Conservation (phyloP, 2,113 vertebrate genomes). For the Pituophis catenifer region DNA sequence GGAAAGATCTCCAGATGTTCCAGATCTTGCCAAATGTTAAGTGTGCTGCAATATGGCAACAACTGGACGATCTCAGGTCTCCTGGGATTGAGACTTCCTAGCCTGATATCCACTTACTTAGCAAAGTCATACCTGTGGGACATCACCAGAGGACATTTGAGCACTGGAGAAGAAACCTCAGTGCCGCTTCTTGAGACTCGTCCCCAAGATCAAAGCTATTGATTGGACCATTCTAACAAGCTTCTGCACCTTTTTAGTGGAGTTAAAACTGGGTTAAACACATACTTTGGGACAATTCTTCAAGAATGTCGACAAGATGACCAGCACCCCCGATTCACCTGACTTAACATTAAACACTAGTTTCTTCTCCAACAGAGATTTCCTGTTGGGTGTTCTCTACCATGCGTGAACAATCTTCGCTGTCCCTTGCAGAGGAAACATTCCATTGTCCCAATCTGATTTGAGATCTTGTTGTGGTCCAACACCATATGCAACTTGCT, state of each 20-base stretch:
- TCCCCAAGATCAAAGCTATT: constrained; percentile 48
- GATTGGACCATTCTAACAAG: constrained; percentile 55
- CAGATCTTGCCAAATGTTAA: not conserved
- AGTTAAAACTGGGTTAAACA: constrained; percentile 22
- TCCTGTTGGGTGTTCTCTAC: not conserved
- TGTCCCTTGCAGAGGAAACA: not conserved
- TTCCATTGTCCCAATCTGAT: not conserved
- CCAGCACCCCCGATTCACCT: not conserved
- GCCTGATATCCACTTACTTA: not conserved
- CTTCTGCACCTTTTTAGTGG: constrained; percentile 24
- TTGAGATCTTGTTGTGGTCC: not conserved
- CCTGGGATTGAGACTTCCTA: not conserved
- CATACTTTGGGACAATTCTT: constrained; percentile 30
- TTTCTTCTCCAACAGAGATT: constrained; percentile 8
- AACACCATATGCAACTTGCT: not conserved
- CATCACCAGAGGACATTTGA: not conserved
- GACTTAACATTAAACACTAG: not conserved
- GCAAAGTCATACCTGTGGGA: not conserved
- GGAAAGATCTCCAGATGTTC: not conserved
- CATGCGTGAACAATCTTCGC: not conserved
- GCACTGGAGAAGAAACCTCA: not conserved
- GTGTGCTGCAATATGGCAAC: not conserved
- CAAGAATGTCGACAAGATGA: constrained; percentile 22
- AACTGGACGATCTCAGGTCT: not conserved
- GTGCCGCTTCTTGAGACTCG: not conserved